Conservation (phyloP, 2,888 invertebrate species). For the Drosophila nigricruria region DNA sequence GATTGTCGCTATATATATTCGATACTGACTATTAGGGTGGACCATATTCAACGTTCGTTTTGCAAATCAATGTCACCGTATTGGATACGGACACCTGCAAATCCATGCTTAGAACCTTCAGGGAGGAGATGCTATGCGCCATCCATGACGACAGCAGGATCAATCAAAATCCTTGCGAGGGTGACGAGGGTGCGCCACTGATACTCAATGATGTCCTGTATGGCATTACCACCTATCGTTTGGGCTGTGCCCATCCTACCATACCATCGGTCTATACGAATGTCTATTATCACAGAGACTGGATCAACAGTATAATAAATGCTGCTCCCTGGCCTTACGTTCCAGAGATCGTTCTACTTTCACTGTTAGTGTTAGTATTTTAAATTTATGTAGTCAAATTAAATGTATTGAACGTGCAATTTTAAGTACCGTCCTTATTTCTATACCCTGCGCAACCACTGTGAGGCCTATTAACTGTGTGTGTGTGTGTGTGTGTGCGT, state of each 20-base stretch:
- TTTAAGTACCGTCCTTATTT: background rate
- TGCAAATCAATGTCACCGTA: constrained; percentile 17
- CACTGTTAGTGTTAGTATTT: background rate
- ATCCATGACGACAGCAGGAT: background rate
- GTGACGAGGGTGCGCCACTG: constrained; percentile 44
- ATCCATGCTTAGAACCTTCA: constrained; percentile 11
- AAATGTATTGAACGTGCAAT: background rate
- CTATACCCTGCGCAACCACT: too few relatives aligned
- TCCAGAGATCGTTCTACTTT: background rate
- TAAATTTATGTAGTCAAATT: background rate
- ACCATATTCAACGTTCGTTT: constrained; percentile 9
- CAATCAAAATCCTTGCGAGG: constrained; percentile 37
- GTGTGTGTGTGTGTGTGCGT: too few relatives aligned
- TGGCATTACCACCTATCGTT: constrained; percentile 33
- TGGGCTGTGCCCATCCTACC: constrained; percentile 26
- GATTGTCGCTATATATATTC: background rate
- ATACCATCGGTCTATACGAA: constrained; percentile 47
- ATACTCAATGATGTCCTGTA: background rate
- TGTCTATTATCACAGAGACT: constrained; percentile 23
- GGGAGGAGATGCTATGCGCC: constrained; percentile 47
- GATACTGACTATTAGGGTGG: constrained; percentile 25
- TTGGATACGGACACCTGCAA: constrained; percentile 4
- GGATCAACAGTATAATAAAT: constrained; percentile 26
- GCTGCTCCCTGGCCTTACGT: background rate
- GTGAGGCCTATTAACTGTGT: too few relatives aligned